Evolutionary conservation across 1,140 invertebrate genomes (phyloP), one percentile per base, ranked within the genome.

Genomic region (Aphelenchoides besseyi): DNA sequence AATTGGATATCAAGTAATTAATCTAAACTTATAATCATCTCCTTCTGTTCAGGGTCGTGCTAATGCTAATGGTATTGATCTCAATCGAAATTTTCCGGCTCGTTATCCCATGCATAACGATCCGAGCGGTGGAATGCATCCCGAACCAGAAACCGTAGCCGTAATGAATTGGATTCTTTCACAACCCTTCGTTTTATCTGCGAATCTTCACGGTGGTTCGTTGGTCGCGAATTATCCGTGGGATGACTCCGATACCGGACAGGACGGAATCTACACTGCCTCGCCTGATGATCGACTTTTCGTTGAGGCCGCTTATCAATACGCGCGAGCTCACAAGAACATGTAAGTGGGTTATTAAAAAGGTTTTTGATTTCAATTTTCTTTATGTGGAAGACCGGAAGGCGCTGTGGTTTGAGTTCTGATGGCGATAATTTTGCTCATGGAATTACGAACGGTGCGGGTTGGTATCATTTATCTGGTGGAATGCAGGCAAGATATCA

Each of bases 61-160:
- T 0, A 98, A 98, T 86, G 91, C 90, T 0, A 86, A 95, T 79
- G 82, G 88, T 48, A 87, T 95, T 1, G 96, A 98, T 85, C 87
- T 99, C 0, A 98, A 98, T 86, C 88, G 95, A 78, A 96, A 98
- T 86, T 99, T 99, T 83, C 96, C 96, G 0, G 92, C 96, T 83
- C 91, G 94, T 74, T 95, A 90, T 84, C 88, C 87, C 32, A 81
- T 85, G 0, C 89, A 69, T 74, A 89, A 83, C 90, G 37, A 92
- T 91, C 82, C 80, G 73, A 72, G 71, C 86, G 8, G 88, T 86
- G 28, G 89, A 93, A 85, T 53, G 28, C 35, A n/a, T 74, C 69
- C 83, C 2, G 79, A 85, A 64, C 91, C 92, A 0, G 95, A 98
- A 87, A 97, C 94, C 0, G 78, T 86, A 64, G 92, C 92, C 0